Evolutionary conservation across 2,797 vertebrate species (phyloP).

Genomic region (Orientallactaga sibirica): DNA sequence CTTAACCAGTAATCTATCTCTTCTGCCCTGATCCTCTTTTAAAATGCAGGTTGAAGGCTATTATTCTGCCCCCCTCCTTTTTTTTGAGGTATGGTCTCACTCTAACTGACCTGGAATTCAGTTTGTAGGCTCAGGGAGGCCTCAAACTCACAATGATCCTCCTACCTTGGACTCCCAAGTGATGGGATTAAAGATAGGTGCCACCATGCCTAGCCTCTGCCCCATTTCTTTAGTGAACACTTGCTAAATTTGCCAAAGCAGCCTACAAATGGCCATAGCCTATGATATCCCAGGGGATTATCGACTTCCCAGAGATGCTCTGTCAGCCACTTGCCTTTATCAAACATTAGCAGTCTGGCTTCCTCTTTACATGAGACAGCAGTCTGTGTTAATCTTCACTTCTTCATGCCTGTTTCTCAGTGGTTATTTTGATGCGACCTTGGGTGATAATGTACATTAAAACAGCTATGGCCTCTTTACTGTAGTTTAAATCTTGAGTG

Average conservation of each 20-base stretch:
- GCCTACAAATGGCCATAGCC: not conserved
- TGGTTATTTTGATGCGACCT: not conserved
- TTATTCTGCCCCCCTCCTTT: not conserved
- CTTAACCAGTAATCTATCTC: too few species aligned
- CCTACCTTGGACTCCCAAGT: too few species aligned
- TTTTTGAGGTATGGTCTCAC: too few species aligned
- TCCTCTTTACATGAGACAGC: not conserved
- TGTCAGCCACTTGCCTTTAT: not conserved
- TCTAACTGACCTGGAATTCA: too few species aligned
- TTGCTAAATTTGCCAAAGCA: not conserved
- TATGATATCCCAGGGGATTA: too few species aligned
- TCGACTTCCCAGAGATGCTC: not conserved
- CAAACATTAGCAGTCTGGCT: not conserved
- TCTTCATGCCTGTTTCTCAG: not conserved
- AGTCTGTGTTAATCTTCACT: not conserved
- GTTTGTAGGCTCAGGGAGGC: too few species aligned
- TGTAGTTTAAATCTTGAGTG: not conserved
- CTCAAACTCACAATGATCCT: too few species aligned
- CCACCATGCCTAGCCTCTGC: too few species aligned
- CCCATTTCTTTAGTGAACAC: not conserved
- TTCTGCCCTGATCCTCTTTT: not conserved
- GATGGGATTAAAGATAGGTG: too few species aligned
- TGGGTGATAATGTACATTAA: not conserved
- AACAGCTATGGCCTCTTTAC: not conserved
- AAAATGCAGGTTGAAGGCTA: not conserved